Base-by-base conservation (phyloP, 2,797 vertebrate genomes). In the Silurus lanzhouensis region DNA sequence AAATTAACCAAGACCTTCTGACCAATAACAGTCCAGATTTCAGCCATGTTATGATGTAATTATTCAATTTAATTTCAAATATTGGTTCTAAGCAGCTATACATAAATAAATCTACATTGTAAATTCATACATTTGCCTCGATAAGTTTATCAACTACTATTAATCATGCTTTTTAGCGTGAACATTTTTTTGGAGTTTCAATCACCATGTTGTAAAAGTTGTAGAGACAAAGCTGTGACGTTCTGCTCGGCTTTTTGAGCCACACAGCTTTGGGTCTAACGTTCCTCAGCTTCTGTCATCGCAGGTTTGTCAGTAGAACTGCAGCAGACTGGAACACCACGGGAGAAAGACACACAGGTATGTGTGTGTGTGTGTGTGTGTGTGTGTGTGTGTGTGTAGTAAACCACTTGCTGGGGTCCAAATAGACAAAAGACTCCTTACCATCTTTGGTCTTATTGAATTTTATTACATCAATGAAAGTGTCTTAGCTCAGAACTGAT, bases 311-410 rank as follows among this genome's bases (percentile, higher is more conserved):
- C 89, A 82, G 80, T 89, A 77, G 58, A 71, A 86, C 89, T 89
- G 89, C 90, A 88, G 81, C 90, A 94, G 94, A 94, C 92, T 88
- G 88, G 91, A 93, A 94, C 93, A 90, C 68, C 90, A 93, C 14
- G 83, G 87, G 52, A 86, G 82, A 90, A 31, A 82, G 81, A 70
- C 67, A 84, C 22, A 5, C 75, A 84, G 89, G 88, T 86, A 91
- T 90, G 89, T 78, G 25, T 68, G 14, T 38, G 31, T 38, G 38
- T 38, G 31, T 38, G 31, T 13, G 15, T 17, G 60, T 17, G 68
- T 17, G 60, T 17, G 68, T 64, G 60, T 67, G 13, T 31, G 13
- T 67, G 64, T 68, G 14, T 38, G 31, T n/a, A 25, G 46, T 66
- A 66, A 66, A 81, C 25, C 61, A 55, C 61, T 81, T 13, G n/a